These are phyloP conservation scores for Drusus annulatus DNA, from an alignment of 1,140 invertebrate species.

Conservation along the genomic window DNA sequence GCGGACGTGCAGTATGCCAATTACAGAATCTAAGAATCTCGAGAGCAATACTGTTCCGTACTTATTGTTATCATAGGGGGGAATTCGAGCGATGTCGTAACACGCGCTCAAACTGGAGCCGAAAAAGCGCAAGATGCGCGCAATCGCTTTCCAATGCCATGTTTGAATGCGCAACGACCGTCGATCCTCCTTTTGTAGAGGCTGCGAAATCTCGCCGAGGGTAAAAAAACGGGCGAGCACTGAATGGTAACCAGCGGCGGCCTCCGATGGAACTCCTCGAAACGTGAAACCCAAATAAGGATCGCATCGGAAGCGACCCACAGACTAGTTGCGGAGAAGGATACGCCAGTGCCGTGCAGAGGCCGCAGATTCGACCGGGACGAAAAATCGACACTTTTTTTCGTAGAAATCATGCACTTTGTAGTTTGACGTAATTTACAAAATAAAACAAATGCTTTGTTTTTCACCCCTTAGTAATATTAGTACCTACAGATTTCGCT, in stretches of 20 bases:
- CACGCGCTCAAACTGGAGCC: background rate
- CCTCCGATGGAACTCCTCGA: background rate
- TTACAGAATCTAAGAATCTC: no score
- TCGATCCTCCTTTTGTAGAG: background rate
- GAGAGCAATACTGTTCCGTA: no score
- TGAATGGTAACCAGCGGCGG: conserved; percentile 21
- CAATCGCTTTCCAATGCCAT: conserved; percentile 4
- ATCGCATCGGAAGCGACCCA: background rate
- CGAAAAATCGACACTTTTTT: no score
- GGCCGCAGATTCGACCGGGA: no score
- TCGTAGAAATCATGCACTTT: no score
- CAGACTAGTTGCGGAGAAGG: background rate
- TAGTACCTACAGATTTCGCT: no score
- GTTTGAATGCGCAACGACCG: background rate
- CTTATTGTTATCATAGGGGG: background rate
- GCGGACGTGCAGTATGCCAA: no score
- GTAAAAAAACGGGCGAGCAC: conserved; percentile 19
- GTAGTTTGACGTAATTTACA: no score
- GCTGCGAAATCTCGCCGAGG: background rate
- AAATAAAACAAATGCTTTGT: no score
- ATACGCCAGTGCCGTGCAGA: background rate
- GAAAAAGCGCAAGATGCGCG: conserved; percentile 24
- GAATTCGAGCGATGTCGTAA: conserved; percentile 15
- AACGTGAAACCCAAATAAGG: conserved; percentile 13
- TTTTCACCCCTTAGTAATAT: no score